Percentiles rank a stretch among this genome's conserved stretches.
Evolutionary conservation across 2,797 vertebrate genomes (phyloP).

Genomic region (Gambusia yucatana): DNA sequence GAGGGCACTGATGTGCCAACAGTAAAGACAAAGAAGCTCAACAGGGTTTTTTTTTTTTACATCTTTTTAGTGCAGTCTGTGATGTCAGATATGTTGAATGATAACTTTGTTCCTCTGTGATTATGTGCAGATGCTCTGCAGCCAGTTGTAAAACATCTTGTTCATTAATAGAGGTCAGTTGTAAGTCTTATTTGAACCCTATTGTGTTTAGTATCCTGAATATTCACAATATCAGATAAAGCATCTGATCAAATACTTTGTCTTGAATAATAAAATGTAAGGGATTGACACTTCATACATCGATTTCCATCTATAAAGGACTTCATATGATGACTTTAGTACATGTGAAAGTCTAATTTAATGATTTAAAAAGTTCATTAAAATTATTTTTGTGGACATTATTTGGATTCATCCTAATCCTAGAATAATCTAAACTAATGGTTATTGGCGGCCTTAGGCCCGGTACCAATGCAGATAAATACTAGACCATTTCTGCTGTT

Average conservation of each 20-base stretch:
- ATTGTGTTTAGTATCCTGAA: background rate
- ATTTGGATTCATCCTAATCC: background rate
- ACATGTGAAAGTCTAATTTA: background rate
- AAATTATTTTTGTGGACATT: background rate
- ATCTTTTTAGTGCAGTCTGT: background rate
- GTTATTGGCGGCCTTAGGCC: too few species aligned
- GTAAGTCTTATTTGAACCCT: background rate
- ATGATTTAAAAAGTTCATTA: background rate
- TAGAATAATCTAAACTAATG: background rate
- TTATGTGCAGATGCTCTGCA: background rate
- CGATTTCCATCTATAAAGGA: background rate
- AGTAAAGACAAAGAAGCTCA: background rate
- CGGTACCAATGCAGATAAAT: background rate
- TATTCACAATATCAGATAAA: background rate
- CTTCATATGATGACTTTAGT: background rate
- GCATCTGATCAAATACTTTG: background rate
- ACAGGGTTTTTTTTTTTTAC: background rate
- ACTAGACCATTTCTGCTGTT: background rate
- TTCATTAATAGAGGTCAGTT: background rate
- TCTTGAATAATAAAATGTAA: background rate
- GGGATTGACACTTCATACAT: background rate
- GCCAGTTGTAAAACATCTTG: background rate
- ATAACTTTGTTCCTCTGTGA: background rate
- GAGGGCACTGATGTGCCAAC: background rate
- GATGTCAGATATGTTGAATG: background rate